A percentile compares a stretch with the other conserved stretches of the same genome.
Conservation (phyloP, 2,888 invertebrate species). For the Lasioglossum oenotherae region DNA sequence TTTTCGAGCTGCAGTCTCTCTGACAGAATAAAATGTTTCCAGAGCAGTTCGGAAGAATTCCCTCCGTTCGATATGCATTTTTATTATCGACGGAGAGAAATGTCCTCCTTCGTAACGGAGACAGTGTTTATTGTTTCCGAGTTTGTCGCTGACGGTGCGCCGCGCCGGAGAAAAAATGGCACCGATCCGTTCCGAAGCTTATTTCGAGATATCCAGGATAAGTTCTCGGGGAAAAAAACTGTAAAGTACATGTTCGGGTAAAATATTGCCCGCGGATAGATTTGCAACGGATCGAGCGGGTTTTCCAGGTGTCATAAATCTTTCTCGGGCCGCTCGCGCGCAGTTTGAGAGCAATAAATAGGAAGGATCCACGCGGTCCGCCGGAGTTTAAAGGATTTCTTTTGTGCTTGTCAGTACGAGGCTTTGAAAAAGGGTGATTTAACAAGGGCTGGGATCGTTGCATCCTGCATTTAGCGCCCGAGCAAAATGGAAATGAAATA, state of each 20-base stretch:
- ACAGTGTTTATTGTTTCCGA: slow-evolving; percentile 31
- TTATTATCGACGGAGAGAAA: slow-evolving; percentile 3
- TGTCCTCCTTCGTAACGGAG: background rate
- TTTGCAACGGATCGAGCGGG: slow-evolving; percentile 68
- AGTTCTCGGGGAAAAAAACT: slow-evolving; percentile 58
- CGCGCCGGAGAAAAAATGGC: slow-evolving; percentile 14
- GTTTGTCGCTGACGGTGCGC: slow-evolving; percentile 40
- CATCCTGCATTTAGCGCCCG: slow-evolving; percentile 1
- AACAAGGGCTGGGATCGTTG: background rate
- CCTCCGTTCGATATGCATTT: background rate
- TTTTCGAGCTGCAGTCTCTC: background rate
- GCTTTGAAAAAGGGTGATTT: background rate
- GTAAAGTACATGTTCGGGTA: slow-evolving; percentile 65
- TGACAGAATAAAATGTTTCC: background rate
- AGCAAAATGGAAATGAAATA: slow-evolving; percentile 9
- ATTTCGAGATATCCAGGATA: slow-evolving; percentile 64
- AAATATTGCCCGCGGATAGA: slow-evolving; percentile 68
- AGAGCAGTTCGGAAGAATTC: background rate
- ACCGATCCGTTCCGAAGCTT: slow-evolving; percentile 54
- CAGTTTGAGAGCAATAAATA: slow-evolving; percentile 60
- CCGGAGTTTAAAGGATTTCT: slow-evolving; percentile 46
- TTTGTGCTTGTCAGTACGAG: slow-evolving; percentile 33
- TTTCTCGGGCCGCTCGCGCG: slow-evolving; percentile 47
- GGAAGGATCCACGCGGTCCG: slow-evolving; percentile 47
- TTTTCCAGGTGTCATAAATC: slow-evolving; percentile 67